Conservation (phyloP, 2,113 vertebrate species). For the Manacus vitellinus region DNA sequence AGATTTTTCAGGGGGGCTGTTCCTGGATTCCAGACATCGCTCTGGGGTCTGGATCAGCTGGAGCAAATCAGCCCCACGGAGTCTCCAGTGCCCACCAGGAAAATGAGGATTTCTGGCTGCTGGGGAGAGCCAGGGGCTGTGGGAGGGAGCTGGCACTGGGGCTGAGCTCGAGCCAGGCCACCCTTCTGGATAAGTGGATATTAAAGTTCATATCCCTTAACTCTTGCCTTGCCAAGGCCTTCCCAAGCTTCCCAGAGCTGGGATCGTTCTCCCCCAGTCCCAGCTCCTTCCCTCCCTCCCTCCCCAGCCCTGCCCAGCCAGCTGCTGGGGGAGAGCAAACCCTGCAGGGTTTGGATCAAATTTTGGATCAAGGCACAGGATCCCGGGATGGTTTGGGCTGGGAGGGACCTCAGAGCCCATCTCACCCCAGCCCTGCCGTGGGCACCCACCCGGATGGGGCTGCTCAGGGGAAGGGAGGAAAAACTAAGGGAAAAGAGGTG, state of each 20-base stretch:
- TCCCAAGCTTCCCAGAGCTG: neutral
- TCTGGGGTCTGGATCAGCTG: neutral
- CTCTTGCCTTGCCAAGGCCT: neutral
- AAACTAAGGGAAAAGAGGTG: neutral
- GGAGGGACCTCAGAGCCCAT: neutral
- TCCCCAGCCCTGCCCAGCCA: neutral
- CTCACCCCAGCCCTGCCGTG: neutral
- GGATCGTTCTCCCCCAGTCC: neutral
- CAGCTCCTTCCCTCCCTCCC: neutral
- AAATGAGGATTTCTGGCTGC: neutral
- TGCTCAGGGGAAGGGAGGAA: neutral
- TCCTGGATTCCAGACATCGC: neutral
- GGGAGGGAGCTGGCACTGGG: neutral
- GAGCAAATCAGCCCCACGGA: neutral
- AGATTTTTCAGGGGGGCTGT: neutral
- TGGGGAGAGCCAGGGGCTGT: neutral
- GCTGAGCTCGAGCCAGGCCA: fast-evolving
- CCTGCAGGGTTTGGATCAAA: neutral
- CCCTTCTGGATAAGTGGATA: neutral
- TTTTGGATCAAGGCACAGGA: neutral
- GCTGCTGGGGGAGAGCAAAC: neutral
- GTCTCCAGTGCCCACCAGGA: neutral
- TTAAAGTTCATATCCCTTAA: neutral
- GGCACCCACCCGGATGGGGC: neutral
- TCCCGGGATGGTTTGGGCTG: neutral